These are phyloP conservation scores for Herpetotheres cachinnans DNA, from an alignment of 2,113 vertebrate genomes.

Conservation along the genomic window DNA sequence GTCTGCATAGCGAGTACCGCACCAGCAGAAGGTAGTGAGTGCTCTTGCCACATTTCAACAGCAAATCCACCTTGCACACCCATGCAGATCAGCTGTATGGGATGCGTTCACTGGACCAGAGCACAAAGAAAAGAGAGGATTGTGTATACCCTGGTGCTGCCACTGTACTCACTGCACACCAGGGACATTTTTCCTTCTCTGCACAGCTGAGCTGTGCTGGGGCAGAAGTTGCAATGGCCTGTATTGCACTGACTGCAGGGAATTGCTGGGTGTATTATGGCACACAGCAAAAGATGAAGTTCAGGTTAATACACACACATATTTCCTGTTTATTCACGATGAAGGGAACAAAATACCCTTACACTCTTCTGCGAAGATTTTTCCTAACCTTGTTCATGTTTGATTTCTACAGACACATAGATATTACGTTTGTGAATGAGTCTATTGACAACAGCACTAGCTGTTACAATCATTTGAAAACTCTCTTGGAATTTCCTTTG, in stretches of 20 bases:
- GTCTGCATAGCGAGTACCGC: rapidly evolving
- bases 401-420: background rate
- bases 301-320: background rate
- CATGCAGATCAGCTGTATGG: rapidly evolving
- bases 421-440: background rate
- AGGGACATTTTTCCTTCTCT: rapidly evolving
- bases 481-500: background rate
- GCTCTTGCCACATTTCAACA: too few species aligned
- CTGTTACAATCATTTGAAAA: background rate
- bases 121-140: rapidly evolving
- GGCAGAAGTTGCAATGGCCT: background rate
- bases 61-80: background rate
- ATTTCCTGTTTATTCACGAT: background rate
- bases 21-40: rapidly evolving
- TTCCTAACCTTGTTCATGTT: background rate
- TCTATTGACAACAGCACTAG: background rate
- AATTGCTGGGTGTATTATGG: too few species aligned
- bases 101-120: background rate
- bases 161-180: rapidly evolving
- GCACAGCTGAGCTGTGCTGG: background rate
- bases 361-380: background rate
- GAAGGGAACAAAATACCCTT: background rate
- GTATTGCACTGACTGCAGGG: background rate
- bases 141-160: rapidly evolving
- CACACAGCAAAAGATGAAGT: background rate